Base-by-base conservation (phyloP, 2,888 invertebrate species). In the Ptychoptera contaminata region DNA sequence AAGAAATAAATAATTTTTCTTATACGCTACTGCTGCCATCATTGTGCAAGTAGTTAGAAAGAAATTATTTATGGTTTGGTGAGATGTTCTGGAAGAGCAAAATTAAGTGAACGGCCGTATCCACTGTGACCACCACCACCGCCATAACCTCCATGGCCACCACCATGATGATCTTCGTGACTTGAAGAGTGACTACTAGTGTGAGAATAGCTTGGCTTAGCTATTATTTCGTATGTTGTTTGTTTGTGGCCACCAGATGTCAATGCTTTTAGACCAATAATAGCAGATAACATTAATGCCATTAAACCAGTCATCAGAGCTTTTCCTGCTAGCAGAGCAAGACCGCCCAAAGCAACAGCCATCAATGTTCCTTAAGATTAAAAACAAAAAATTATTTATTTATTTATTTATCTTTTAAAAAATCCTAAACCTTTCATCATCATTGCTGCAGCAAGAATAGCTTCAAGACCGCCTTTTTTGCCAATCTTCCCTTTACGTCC, bases 171-270 rank as follows among this genome's bases (percentile, higher is more conserved):
- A 44, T 76, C 75, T 48, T 76, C 75, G 53, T 75, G 74, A 5
- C 69, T 72, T 0, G 73, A 70, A 0, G 75, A 75, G 44, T 76
- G 76, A 0, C 71, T 68, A 46, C 76, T 74, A 5, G 71, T 69
- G 23, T 78, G 78, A 1, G 77, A 74, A 59, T 85, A 84, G 0
- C 86, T 69, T 0, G 86, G 86, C 53, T 86, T 86, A 37, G 84
- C 78, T 8, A 87, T 79, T 48, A 87, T 83, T 65, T 87, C 86
- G 57, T 87, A 87, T 0, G 85, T 85, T 8, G 85, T 83, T 9
- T 79, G 73, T 56, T 80, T 80, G 49, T 77, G 75, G 1, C 81
- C 79, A 3, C 75, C 72, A 1, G 72, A 63, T 2, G 80, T 71
- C 14, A 85, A 61, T 1, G 79, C 74, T 56, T 85, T 85, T 46